Evolutionary conservation across 2,113 vertebrate species (phyloP).

Genomic region (Taxidea taxus): DNA sequence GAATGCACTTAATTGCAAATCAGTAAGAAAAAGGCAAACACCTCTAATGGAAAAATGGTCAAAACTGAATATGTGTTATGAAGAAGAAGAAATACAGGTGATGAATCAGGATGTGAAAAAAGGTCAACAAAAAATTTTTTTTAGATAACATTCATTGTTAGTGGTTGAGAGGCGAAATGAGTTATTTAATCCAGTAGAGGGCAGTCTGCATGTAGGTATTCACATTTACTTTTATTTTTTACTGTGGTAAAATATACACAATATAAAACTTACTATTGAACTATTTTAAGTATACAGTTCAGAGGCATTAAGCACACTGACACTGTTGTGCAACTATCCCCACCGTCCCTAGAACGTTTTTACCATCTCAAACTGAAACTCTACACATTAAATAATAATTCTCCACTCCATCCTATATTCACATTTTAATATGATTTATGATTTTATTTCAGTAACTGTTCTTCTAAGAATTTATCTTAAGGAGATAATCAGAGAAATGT

Average conservation of each 20-base stretch:
- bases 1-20: neutral
- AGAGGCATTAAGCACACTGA: no score
- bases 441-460: neutral
- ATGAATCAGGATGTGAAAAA: neutral
- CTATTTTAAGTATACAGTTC: neutral
- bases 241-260: neutral
- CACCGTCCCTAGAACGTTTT: neutral
- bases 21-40: neutral
- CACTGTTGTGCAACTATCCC: neutral
- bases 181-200: neutral
- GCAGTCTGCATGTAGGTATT: neutral
- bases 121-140: neutral
- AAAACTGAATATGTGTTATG: neutral
- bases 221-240: neutral
- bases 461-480: neutral
- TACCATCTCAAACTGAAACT: neutral
- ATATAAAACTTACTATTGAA: neutral
- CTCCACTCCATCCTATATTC: neutral
- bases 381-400: neutral
- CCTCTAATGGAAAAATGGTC: neutral
- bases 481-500: neutral
- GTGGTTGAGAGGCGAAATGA: neutral
- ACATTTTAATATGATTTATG: neutral
- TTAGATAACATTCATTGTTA: neutral
- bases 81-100: neutral